Conservation (phyloP, 1,140 invertebrate species). For the Listronotus bonariensis region DNA sequence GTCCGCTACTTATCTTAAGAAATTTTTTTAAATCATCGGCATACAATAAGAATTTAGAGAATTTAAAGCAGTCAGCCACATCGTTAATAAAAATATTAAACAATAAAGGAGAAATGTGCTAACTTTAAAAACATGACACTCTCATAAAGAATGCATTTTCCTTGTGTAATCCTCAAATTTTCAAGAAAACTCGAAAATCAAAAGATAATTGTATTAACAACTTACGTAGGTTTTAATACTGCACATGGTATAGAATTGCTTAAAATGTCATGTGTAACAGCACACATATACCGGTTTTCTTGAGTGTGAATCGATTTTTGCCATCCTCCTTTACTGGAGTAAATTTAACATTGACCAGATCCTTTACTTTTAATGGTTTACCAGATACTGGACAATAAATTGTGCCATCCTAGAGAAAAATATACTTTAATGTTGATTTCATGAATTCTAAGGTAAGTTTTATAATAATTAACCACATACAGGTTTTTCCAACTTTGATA, state of each 20-base stretch:
- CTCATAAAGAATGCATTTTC: too few relatives aligned
- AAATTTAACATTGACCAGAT: conserved; percentile 93
- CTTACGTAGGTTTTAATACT: conserved; percentile 88
- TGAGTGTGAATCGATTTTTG: conserved; percentile 79
- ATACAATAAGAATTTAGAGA: too few relatives aligned
- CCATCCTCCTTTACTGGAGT: conserved; percentile 87
- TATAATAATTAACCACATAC: conserved; percentile 54
- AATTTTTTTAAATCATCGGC: too few relatives aligned
- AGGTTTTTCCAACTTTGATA: conserved; percentile 78
- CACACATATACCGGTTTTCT: conserved; percentile 94
- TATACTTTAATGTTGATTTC: conserved; percentile 31
- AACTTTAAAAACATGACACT: too few relatives aligned
- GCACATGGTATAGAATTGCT: conserved; percentile 94
- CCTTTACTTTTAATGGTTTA: conserved; percentile 87
- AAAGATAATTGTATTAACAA: too few relatives aligned
- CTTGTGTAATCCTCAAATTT: too few relatives aligned
- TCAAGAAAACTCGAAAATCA: too few relatives aligned
- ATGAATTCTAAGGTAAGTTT: too few relatives aligned
- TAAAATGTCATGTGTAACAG: conserved; percentile 94
- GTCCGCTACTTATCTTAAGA: too few relatives aligned
- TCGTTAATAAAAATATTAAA: too few relatives aligned
- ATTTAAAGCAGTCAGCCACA: too few relatives aligned
- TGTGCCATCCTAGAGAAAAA: conserved; percentile 69
- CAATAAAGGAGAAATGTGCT: too few relatives aligned
- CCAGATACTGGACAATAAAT: conserved; percentile 95